Base-by-base conservation (phyloP, 2,797 vertebrate species). In the Argyrosomus regius region DNA sequence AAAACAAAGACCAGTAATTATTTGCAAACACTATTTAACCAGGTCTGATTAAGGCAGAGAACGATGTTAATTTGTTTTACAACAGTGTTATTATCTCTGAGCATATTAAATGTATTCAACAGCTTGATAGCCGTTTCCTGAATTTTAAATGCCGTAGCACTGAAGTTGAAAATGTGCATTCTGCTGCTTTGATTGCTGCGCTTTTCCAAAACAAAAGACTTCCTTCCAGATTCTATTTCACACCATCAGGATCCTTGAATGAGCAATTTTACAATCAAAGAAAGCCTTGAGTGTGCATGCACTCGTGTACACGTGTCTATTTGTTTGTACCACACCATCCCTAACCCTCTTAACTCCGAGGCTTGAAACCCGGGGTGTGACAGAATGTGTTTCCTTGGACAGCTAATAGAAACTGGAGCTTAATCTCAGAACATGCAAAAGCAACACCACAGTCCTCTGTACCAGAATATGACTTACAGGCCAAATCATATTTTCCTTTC, bases 371-470 rank as follows among this genome's bases (percentile, higher is more conserved):
- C 17, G 43, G 24, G 85, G 78, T 88, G 89, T 89, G 86, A 90
- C 83, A 79, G 83, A 87, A 78, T 70, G n/a, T 56, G 86, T 91
- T 88, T 87, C 81, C 81, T 80, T 75, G 72, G 88, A 82, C 77
- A 75, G 72, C 75, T 84, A 82, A 86, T 85, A 82, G 82, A 91
- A 91, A 88, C 20, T 26, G 79, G 67, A 84, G 81, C 77, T 85
- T 90, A 89, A 91, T 91, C 86, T 88, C 28, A 63, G 60, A 78
- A 56, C 73, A 83, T 85, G 84, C 65, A 74, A 81, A 81, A 50
- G 85, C 77, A 82, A 82, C 85, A 81, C 60, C 72, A 54, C 81
- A 58, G 73, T 68, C 39, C 39, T 72, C 76, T 78, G 59, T 54
- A 65, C 57, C 60, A 75, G 78, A 90, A 87, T 75, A 64, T 57